A percentile compares a stretch with the other conserved stretches of the same genome.
Evolutionary conservation across 2,113 vertebrate genomes (phyloP).

Genomic region (Burhinus bistriatus): DNA sequence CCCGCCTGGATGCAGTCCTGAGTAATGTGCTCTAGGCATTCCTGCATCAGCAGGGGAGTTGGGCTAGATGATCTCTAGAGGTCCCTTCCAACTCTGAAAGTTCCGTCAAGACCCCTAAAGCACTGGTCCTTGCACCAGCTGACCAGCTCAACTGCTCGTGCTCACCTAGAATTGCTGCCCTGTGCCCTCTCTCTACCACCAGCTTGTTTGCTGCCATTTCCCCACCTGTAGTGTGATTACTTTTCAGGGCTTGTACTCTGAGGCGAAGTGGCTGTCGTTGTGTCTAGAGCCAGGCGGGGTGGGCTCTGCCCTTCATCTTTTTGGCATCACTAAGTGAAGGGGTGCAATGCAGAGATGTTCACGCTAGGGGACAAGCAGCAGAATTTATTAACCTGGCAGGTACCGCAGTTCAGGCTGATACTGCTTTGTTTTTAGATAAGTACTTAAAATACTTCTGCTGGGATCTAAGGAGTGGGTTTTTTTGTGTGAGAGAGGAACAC

Average conservation of each 20-base stretch:
- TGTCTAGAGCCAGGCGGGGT: neutral
- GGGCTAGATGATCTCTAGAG: too few species aligned
- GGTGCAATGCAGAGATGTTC: neutral
- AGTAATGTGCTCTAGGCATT: too few species aligned
- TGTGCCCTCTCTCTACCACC: neutral
- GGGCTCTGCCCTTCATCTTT: neutral
- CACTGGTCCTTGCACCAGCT: neutral
- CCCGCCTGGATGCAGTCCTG: too few species aligned
- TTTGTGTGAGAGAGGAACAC: neutral
- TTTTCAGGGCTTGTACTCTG: neutral
- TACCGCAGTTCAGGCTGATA: neutral
- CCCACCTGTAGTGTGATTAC: neutral
- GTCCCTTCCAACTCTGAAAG: too few species aligned
- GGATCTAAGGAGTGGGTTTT: neutral
- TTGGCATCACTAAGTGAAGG: neutral
- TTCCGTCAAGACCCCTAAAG: neutral
- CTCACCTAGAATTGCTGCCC: neutral
- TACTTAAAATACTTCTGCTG: neutral
- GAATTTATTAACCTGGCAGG: neutral
- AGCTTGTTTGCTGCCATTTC: neutral
- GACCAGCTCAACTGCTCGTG: neutral
- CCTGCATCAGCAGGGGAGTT: too few species aligned
- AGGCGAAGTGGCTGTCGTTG: too few species aligned
- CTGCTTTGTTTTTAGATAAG: fast-evolving
- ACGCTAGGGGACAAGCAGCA: neutral